Base-by-base conservation (phyloP, 2,888 invertebrate species). In the Sinelater perroti region DNA sequence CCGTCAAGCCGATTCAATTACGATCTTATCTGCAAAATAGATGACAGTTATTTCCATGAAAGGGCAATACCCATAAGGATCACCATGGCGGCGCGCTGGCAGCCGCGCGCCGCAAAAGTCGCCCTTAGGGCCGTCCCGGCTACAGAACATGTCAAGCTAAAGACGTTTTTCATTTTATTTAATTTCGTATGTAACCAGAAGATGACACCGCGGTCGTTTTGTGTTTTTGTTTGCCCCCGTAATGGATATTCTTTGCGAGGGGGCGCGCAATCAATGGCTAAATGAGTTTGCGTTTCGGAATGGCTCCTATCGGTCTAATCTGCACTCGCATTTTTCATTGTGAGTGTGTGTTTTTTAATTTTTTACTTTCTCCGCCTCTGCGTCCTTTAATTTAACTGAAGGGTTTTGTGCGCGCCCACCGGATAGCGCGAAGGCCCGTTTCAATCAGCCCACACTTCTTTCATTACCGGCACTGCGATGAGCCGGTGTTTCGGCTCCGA, bases 1-100 rank as follows among this genome's bases (percentile, higher is more conserved):
- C 77, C 77, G 78, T 78, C 78, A 76, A 72, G 74, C 77, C 75
- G 76, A 79, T 79, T 79, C 79, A 78, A 79, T 79, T 78, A 79
- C 78, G 79, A 79, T 79, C 75, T 78, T 79, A 79, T 79, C 79
- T 78, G 62, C 72, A 76, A 78, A 79, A 79, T 78, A 78, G 79
- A 79, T 79, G 79, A 78, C 78, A 78, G 79, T 78, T 78, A 78
- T 79, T 78, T 79, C 77, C 78, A 78, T 78, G 76, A 74, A 76
- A 77, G 75, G 76, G 75, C 75, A 74, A 72, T 73, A 73, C 71
- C 73, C 71, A 70, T 76, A 76, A 75, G 75, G 76, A 75, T 74
- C 74, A 68, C 68, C 58, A 60, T 59, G 61, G 62, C 58, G 51
- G 56, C 51, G 60, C 65, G 60, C 61, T 63, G 52, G 56, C 64